A percentile compares a stretch with the other conserved stretches of the same genome.
Conservation (phyloP, 2,797 vertebrate genomes). For the Morelia viridis region DNA sequence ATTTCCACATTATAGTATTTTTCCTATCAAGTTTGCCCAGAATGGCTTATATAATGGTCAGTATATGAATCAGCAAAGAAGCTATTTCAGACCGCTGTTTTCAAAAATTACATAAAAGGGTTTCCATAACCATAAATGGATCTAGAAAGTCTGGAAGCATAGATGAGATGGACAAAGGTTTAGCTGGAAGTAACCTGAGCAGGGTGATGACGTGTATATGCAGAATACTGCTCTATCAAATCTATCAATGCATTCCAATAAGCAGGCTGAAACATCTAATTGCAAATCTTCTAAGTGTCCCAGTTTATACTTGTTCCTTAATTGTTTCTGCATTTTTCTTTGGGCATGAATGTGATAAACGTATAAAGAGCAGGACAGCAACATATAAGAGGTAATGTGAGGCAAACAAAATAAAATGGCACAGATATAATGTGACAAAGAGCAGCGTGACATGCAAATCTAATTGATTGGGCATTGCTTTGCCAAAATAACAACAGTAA, state of each 20-base stretch:
- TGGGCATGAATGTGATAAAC: not conserved
- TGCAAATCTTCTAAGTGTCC: slow-evolving; percentile 15
- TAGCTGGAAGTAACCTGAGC: not conserved
- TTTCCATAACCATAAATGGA: slow-evolving; percentile 49
- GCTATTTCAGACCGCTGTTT: slow-evolving; percentile 63
- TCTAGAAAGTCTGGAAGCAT: slow-evolving; percentile 38
- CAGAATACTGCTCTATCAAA: not conserved
- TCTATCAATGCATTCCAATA: not conserved
- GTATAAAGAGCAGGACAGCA: not conserved
- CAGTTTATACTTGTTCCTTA: not conserved
- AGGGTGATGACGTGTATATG: not conserved
- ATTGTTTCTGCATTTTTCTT: not conserved
- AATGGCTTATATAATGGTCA: slow-evolving; percentile 61
- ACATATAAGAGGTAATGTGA: not conserved
- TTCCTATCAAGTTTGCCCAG: slow-evolving; percentile 61
- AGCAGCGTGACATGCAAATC: not conserved
- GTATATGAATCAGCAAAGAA: slow-evolving; percentile 56
- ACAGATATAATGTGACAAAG: slow-evolving; percentile 35
- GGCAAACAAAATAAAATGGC: slow-evolving; percentile 15
- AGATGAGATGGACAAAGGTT: not conserved
- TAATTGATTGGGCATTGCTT: slow-evolving; percentile 31
- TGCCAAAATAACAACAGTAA: slow-evolving; percentile 25
- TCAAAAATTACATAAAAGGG: slow-evolving; percentile 55
- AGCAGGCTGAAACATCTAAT: not conserved
- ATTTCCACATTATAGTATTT: slow-evolving; percentile 59